Conservation (phyloP, 2,797 vertebrate genomes). For the Danio tinwini region DNA sequence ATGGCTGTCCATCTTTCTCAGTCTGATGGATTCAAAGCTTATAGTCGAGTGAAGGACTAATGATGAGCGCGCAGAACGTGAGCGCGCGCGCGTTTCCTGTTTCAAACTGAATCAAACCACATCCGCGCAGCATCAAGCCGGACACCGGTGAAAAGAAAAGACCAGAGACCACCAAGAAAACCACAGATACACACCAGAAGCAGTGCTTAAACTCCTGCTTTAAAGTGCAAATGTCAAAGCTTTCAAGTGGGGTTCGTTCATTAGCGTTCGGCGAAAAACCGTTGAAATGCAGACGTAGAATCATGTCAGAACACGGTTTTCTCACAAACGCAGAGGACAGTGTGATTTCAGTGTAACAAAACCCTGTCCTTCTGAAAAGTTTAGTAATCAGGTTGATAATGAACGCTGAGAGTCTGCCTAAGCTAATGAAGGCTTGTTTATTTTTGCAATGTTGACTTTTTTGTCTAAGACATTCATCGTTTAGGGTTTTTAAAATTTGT, state of each 20-base stretch:
- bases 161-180: slow-evolving; percentile 52
- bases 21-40: slow-evolving; percentile 12
- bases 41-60: slow-evolving; percentile 31
- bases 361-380: neutral
- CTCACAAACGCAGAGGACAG: neutral
- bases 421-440: neutral
- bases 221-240: slow-evolving; percentile 37
- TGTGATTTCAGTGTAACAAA: neutral
- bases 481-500: slow-evolving; percentile 35
- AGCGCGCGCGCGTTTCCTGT: slow-evolving; percentile 52
- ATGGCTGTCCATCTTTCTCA: slow-evolving; percentile 1
- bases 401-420: neutral
- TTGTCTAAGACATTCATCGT: no score
- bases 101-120: slow-evolving; percentile 56
- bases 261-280: neutral
- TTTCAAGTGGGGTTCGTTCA: slow-evolving; percentile 13
- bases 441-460: neutral
- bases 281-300: neutral
- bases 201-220: neutral
- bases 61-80: slow-evolving; percentile 13
- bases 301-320: neutral
- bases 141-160: slow-evolving; percentile 35
- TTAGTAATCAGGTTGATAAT: neutral
- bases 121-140: slow-evolving; percentile 48
- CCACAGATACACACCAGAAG: neutral